A percentile compares a stretch with the other conserved stretches of the same genome.
phyloP scores from a whole-genome alignment of 2,888 invertebrate genomes.

The Mycogona germanica region DNA sequence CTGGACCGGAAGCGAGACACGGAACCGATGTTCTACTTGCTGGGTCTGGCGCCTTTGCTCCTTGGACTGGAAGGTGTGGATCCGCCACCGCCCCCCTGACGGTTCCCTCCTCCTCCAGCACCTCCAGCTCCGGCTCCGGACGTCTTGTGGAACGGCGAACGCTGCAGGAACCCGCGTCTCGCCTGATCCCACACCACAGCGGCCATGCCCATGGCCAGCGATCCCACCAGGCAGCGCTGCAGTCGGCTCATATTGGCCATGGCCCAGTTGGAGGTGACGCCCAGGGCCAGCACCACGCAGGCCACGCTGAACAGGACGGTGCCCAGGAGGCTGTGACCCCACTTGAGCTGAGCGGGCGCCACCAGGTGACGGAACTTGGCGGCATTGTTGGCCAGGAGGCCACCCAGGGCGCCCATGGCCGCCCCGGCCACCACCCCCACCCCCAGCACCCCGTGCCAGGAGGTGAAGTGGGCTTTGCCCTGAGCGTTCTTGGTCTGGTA shows the following conservation, averaged over 20 bases:
- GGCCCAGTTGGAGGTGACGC: conserved; percentile 1
- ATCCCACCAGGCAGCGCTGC: conserved; percentile 3
- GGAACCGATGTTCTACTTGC: no score
- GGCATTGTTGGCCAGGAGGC: background rate
- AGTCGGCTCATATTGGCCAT: conserved; percentile 5
- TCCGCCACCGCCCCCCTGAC: no score
- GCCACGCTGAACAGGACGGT: background rate
- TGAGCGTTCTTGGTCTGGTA: conserved; percentile 2
- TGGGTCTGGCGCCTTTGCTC: no score
- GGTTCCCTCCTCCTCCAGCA: no score
- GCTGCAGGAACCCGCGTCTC: background rate
- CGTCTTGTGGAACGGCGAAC: no score
- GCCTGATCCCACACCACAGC: background rate
- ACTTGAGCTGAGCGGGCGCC: background rate
- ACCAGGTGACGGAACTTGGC: conserved; percentile 2
- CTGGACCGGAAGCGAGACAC: no score
- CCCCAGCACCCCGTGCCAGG: conserved; percentile 8
- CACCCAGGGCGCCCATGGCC: background rate
- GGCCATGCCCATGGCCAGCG: background rate
- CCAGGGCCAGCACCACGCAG: background rate
- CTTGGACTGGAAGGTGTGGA: no score
- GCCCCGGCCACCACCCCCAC: background rate
- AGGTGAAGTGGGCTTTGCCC: conserved; percentile 1
- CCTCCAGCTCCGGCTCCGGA: no score
- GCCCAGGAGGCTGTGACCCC: background rate